phyloP scores from a whole-genome alignment of 1,140 invertebrate species.

The Sipha flava region DNA sequence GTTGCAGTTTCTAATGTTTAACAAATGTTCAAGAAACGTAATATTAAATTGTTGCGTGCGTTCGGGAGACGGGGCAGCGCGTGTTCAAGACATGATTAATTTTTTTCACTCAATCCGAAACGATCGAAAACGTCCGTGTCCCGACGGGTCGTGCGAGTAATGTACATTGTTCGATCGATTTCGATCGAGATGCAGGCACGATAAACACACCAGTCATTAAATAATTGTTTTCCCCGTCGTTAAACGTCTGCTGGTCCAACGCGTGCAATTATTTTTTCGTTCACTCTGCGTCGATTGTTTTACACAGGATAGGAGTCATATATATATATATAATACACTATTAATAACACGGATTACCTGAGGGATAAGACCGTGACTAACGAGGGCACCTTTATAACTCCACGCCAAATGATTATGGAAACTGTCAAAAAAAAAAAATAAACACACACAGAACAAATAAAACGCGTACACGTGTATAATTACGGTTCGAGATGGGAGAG shows the following conservation, averaged over 20 bases:
- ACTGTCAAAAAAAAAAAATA: neutral
- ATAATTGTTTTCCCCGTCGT: neutral
- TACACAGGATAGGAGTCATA: too few species aligned
- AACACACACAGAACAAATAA: too few species aligned
- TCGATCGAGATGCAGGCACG: neutral
- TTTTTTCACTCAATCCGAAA: too few species aligned
- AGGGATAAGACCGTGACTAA: neutral
- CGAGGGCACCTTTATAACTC: neutral
- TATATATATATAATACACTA: too few species aligned
- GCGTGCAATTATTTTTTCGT: neutral
- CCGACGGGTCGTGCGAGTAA: too few species aligned
- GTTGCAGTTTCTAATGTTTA: too few species aligned
- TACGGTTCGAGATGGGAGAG: neutral
- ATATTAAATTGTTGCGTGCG: too few species aligned
- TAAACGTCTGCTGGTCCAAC: neutral
- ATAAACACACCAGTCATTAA: neutral
- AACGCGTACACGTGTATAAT: too few species aligned
- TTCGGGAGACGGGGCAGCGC: too few species aligned
- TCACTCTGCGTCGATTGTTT: too few species aligned
- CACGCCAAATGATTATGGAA: neutral
- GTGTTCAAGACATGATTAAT: neutral
- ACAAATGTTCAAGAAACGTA: too few species aligned
- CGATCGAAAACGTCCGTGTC: too few species aligned
- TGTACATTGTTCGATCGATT: neutral
- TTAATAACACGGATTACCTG: neutral